Percentiles rank a stretch among this genome's conserved stretches.
These are phyloP conservation scores for Pseudococcus longispinus DNA, from an alignment of 2,888 invertebrate genomes.

Conservation along the genomic window DNA sequence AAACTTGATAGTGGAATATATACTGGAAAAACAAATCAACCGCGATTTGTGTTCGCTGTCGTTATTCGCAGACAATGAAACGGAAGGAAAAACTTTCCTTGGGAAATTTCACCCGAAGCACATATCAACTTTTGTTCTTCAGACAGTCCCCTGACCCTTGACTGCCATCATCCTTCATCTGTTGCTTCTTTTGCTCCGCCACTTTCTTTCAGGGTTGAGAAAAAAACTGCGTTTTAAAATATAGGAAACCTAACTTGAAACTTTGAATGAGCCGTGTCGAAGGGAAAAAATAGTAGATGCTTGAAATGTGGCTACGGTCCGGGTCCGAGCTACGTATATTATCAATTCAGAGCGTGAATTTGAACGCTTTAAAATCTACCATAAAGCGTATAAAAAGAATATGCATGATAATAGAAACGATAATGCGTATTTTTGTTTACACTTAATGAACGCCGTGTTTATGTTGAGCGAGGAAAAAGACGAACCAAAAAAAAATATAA, in stretches of 20 bases:
- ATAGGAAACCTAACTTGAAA: background rate
- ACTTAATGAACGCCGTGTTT: slow-evolving; percentile 51
- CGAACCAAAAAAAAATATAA: background rate
- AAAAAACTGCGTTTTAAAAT: too few species aligned
- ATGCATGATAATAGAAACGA: slow-evolving; percentile 37
- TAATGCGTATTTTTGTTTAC: slow-evolving; percentile 54
- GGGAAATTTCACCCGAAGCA: too few species aligned
- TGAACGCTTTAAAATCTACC: background rate
- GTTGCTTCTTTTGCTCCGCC: too few species aligned
- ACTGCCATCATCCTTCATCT: too few species aligned
- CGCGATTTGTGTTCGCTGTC: too few species aligned
- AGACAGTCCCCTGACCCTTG: too few species aligned
- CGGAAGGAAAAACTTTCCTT: too few species aligned
- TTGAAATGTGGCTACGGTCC: background rate
- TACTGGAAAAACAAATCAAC: too few species aligned
- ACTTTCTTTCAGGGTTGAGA: too few species aligned
- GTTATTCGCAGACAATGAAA: too few species aligned
- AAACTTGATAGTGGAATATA: too few species aligned
- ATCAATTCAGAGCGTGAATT: slow-evolving; percentile 36
- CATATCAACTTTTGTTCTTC: too few species aligned
- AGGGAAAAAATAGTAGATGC: background rate
- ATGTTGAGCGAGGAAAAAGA: slow-evolving; percentile 19
- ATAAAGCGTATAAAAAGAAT: slow-evolving; percentile 4
- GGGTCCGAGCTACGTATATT: background rate
- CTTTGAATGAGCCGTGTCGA: background rate